Evolutionary conservation across 2,888 invertebrate genomes (phyloP), one percentile per base, ranked within the genome.

Genomic region (Scaptomyza polygonia): DNA sequence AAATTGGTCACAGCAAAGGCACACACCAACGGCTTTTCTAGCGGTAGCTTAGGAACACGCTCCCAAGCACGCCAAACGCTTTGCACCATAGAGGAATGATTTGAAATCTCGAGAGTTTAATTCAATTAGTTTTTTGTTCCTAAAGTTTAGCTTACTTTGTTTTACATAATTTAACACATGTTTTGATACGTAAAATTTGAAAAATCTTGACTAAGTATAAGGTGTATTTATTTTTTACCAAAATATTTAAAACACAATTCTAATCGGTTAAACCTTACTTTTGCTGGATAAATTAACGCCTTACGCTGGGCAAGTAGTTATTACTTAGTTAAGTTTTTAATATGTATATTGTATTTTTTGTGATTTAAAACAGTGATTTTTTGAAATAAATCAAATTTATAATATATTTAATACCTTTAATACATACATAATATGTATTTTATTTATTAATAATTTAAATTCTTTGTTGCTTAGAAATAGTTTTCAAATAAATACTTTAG

Each of bases 21-120:
- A 1, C 25, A 54, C 34, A 45, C 36, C 42, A 79, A 83, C 29
- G 67, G 72, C 44, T 62, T 63, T 40, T 63, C 65, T 3, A 61
- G 72, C 69, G 61, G 74, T 75, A 77, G 75, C 70, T 55, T 83
- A 67, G 62, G 74, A 52, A 54, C 69, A 52, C 89, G 90, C 44
- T 65, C 75, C 29, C 83, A 79, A 7, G 18, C 43, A 2, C 76
- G 86, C 6, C 80, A 77, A 61, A 88, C 78, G 30, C 80, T 90
- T 25, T 89, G 89, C 70, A 90, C 90, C 39, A 90, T 90, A 54
- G 89, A 90, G 53, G 90, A 90, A 77, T 89, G 65, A 76, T 42
- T 18, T n/a, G 30, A 0, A 14, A 29, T 29, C 14, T 11, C 25
- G 25, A 25, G 25, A 25, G 5, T 25, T 25, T 25, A 25, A 25